Percentiles rank a stretch among this genome's conserved stretches.
Conservation (phyloP, 2,113 vertebrate species). For the Neolamprologus kungweensis region DNA sequence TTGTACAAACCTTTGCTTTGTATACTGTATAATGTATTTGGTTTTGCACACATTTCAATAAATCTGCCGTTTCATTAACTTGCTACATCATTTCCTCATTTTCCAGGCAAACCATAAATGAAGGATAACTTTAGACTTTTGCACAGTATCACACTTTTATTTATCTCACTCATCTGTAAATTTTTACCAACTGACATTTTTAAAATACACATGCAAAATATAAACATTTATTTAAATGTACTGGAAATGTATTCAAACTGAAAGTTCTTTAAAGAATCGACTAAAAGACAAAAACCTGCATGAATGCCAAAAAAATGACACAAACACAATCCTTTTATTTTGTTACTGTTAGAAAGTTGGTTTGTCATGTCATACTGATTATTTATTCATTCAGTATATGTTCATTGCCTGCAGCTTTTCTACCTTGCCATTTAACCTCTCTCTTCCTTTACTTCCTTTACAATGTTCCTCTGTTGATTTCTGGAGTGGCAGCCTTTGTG, state of each 20-base stretch:
- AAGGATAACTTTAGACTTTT: background rate
- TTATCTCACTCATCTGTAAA: background rate
- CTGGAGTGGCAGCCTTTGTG: too few relatives aligned
- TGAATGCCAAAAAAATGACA: background rate
- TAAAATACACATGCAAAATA: background rate
- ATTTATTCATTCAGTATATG: background rate
- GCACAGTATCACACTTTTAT: fast-evolving
- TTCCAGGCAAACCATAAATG: background rate
- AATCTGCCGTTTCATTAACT: background rate
- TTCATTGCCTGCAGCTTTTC: background rate
- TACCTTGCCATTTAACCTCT: background rate
- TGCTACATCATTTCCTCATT: background rate
- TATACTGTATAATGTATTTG: background rate
- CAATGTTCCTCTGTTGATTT: background rate
- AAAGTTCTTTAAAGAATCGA: background rate
- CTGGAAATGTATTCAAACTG: background rate
- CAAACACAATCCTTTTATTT: background rate
- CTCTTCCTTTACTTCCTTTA: background rate
- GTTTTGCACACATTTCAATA: background rate
- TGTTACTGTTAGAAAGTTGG: background rate
- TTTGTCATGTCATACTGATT: background rate
- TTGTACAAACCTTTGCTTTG: background rate
- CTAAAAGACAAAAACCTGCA: background rate
- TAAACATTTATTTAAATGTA: background rate
- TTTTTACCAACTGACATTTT: background rate